A percentile compares a stretch with the other conserved stretches of the same genome.
These are phyloP conservation scores for Drosophila kepulauana DNA, from an alignment of 1,140 invertebrate genomes.

Conservation along the genomic window DNA sequence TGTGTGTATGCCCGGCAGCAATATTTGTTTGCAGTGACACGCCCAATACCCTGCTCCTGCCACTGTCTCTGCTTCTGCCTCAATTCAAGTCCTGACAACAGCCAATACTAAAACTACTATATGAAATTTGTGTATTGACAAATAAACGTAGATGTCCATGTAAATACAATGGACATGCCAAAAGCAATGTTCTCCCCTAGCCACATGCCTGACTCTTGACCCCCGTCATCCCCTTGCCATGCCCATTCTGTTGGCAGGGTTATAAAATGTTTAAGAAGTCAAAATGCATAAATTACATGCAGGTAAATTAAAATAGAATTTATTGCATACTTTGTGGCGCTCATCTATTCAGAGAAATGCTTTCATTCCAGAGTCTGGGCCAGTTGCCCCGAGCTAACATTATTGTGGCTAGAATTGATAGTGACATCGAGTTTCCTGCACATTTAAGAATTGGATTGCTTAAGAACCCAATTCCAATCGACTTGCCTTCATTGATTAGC, in stretches of 20 bases:
- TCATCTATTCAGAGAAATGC: conserved; percentile 66
- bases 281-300: conserved; percentile 82
- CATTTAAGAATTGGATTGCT: not conserved
- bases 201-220: no score
- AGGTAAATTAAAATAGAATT: conserved; percentile 83
- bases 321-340: conserved; percentile 82
- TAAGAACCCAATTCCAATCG: conserved; percentile 10
- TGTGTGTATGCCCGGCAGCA: conserved; percentile 56
- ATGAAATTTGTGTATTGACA: conserved; percentile 83
- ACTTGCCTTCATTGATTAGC: conserved; percentile 20
- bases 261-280: conserved; percentile 77
- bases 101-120: conserved; percentile 72
- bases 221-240: conserved; percentile 6
- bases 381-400: conserved; percentile 14
- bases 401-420: not conserved
- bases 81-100: conserved; percentile 33
- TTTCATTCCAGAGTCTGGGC: conserved; percentile 13
- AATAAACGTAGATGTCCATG: conserved; percentile 79
- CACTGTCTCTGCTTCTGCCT: no score
- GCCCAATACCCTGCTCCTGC: conserved; percentile 49
- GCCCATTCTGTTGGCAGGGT: not conserved
- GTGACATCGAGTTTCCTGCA: not conserved
- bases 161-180: conserved; percentile 81
- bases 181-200: conserved; percentile 62
- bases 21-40: conserved; percentile 79